Base-by-base conservation (phyloP, 2,888 invertebrate genomes). In the Nesidiocoris tenuis region DNA sequence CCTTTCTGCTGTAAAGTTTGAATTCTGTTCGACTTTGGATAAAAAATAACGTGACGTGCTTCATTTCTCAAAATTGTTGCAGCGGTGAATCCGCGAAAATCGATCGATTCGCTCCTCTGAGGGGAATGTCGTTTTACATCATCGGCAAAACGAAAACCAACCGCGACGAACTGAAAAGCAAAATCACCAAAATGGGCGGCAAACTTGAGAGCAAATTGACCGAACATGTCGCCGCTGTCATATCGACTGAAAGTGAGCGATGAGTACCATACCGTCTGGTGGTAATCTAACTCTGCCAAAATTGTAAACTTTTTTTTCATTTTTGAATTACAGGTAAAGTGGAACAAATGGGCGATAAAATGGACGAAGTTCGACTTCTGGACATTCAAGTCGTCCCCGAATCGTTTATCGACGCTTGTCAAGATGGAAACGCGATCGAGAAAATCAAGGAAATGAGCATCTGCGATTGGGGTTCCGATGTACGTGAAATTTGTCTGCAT, bases 321-420 rank as follows among this genome's bases (percentile, higher is more conserved):
- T n/a, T n/a, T n/a, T n/a, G n/a, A n/a, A 1, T 65, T 56, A 82
- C 85, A 82, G 87, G 85, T 9, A 91, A 92, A 77, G 85, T 95
- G 0, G 88, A 90, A 21, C 91, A 89, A 81, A 89, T 88, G 86
- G 84, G 85, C 1, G 85, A 84, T 19, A 88, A 87, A 78, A 91
- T 96, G 84, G 81, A 84, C 21, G 87, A 90, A 76, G 92, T 91
- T 0, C 85, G 90, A 82, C 85, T 86, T 0, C 83, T 86, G 3
- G 90, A 91, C 78, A 88, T 97, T 80, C 94, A 94, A 83, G 91
- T 97, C 1, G 89, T 97, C 1, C 89, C 92, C 7, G 88, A 90
- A 80, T 88, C 89, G 61, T 94, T 91, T 82, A 82, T 96, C 0
- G 87, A 88, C 78, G 89, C 88, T 18, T 85, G 88, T 71, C 84